Evolutionary conservation across 2,797 vertebrate genomes (phyloP).

Genomic region (Smutsia gigantea): DNA sequence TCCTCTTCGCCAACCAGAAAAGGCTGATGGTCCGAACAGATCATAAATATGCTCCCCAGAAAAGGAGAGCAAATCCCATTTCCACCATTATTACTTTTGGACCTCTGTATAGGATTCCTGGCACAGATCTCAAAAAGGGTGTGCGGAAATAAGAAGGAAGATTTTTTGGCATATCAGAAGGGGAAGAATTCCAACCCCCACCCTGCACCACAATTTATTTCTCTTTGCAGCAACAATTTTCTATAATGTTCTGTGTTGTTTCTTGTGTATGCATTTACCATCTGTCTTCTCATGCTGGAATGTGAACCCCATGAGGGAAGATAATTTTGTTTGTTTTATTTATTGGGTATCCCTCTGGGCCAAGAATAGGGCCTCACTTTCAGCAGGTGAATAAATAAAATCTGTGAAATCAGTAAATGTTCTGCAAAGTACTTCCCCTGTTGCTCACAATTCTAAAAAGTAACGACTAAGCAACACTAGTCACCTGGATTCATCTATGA

Average conservation of each 20-base stretch:
- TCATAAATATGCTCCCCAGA: no score
- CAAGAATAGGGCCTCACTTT: neutral
- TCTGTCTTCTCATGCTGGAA: neutral
- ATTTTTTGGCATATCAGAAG: no score
- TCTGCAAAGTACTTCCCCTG: neutral
- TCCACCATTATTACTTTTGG: no score
- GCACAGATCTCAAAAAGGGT: no score
- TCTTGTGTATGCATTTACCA: no score
- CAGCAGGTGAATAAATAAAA: neutral
- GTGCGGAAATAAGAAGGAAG: no score
- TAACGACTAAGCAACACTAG: neutral
- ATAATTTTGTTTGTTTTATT: neutral
- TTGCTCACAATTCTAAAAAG: neutral
- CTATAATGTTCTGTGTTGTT: neutral
- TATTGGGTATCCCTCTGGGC: no score
- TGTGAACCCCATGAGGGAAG: neutral
- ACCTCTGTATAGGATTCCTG: no score
- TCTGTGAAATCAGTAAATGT: neutral
- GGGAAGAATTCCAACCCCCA: no score
- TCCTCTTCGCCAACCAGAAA: no score
- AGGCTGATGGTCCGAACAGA: no score
- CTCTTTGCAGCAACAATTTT: neutral
- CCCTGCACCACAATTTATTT: neutral
- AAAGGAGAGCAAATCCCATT: no score
- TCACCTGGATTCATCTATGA: accelerated